These are phyloP conservation scores for Aphidius ervi DNA, from an alignment of 1,140 invertebrate genomes.

Conservation along the genomic window DNA sequence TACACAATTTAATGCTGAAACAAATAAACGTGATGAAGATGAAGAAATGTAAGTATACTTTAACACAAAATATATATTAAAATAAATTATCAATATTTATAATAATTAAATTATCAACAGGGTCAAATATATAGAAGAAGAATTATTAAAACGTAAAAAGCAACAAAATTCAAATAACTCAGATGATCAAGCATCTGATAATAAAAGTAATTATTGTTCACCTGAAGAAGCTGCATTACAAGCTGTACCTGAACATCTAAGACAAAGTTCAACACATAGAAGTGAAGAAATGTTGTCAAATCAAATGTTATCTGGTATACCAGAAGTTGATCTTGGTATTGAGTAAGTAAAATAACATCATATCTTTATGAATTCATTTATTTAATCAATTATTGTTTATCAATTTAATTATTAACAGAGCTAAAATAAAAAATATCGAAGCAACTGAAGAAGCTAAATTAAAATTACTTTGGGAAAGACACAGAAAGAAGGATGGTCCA, in stretches of 20 bases:
- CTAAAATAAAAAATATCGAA: conserved; percentile 97
- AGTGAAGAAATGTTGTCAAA: conserved; percentile 99
- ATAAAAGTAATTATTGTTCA: conserved; percentile 68
- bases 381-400: conserved; percentile 11
- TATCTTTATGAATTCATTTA: background rate
- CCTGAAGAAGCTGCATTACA: conserved; percentile 83
- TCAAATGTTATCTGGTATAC: conserved; percentile 99
- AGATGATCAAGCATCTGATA: conserved; percentile 39
- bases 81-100: conserved; percentile 70
- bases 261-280: conserved; percentile 71
- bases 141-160: conserved; percentile 84
- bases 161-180: conserved; percentile 46
- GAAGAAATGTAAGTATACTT: conserved; percentile 79
- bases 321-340: conserved; percentile 99
- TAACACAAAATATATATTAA: conserved; percentile 6
- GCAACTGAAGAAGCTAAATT: conserved; percentile 96
- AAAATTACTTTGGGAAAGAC: conserved; percentile 80
- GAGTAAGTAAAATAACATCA: conserved; percentile 64
- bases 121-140: conserved; percentile 93
- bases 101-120: conserved; percentile 91
- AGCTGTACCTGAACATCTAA: conserved; percentile 82
- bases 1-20: conserved; percentile 97
- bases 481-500: conserved; percentile 89
- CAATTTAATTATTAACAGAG: conserved; percentile 52
- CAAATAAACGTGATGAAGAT: conserved; percentile 96